Percentiles rank a stretch among this genome's conserved stretches.
Conservation (phyloP, 2,113 vertebrate genomes). For the Coreoperca whiteheadi region DNA sequence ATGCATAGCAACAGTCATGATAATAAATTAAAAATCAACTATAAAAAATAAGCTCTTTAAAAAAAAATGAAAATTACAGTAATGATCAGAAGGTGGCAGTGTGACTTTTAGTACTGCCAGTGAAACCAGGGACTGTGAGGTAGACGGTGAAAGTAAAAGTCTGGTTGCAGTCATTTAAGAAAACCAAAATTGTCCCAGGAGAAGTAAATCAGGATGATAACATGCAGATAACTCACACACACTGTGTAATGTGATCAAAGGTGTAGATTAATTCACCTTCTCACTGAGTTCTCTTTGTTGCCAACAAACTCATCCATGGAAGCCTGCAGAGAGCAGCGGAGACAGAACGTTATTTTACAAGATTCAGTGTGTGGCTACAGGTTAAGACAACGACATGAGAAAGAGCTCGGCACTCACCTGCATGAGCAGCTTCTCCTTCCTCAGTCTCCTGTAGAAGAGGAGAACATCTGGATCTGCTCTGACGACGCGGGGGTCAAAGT, state of each 20-base stretch:
- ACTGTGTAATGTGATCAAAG: slow-evolving; percentile 53
- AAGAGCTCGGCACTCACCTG: slow-evolving; percentile 77
- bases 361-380: neutral
- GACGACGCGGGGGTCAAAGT: slow-evolving; percentile 92
- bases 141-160: neutral
- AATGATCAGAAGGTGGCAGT: slow-evolving; percentile 64
- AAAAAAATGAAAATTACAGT: neutral
- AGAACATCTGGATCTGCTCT: slow-evolving; percentile 90
- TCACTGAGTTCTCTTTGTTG: slow-evolving; percentile 77
- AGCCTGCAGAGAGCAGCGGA: slow-evolving; percentile 67
- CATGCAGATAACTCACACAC: slow-evolving; percentile 41
- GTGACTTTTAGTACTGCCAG: neutral
- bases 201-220: neutral
- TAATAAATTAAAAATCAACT: slow-evolving; percentile 30
- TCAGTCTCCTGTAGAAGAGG: slow-evolving; percentile 88
- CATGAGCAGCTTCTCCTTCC: slow-evolving; percentile 78
- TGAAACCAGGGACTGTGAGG: neutral
- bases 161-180: neutral
- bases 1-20: slow-evolving; percentile 11
- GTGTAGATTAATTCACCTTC: neutral
- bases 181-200: neutral
- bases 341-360: neutral
- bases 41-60: slow-evolving; percentile 27
- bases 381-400: fast-evolving
- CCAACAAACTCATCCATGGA: slow-evolving; percentile 82